Percentiles rank a stretch among this genome's conserved stretches.
Conservation (phyloP, 1,140 invertebrate genomes). For the Cataglyphis hispanica region DNA sequence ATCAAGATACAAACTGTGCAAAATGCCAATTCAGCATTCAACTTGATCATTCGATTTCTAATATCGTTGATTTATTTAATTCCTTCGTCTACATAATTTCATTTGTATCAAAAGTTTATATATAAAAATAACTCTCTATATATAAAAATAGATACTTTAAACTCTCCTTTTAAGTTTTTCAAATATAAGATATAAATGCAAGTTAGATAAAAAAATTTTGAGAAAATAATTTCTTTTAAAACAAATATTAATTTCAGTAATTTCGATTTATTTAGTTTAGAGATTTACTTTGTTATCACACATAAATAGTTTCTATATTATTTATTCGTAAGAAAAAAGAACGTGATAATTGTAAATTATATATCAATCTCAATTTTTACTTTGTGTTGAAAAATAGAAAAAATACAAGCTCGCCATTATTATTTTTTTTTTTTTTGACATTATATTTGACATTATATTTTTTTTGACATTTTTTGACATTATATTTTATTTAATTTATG, state of each 20-base stretch:
- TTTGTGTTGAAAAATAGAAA: background rate
- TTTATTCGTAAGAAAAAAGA: background rate
- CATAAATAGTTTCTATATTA: background rate
- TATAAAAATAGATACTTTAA: too few species aligned
- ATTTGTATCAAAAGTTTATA: background rate
- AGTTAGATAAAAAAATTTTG: background rate
- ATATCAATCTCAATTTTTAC: background rate
- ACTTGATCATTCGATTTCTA: background rate
- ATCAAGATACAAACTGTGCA: background rate
- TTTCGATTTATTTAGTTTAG: background rate
- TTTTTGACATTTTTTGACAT: too few species aligned
- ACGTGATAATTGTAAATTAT: background rate
- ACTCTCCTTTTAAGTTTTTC: background rate
- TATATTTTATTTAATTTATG: background rate
- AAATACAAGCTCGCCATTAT: background rate
- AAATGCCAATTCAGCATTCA: conserved; percentile 8
- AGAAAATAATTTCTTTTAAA: background rate
- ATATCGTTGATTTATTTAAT: background rate
- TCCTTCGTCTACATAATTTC: background rate
- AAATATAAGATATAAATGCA: background rate
- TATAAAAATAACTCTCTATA: background rate
- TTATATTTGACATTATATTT: background rate
- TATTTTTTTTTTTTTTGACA: background rate
- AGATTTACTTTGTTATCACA: background rate
- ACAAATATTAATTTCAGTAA: background rate